Evolutionary conservation across 2,888 invertebrate species (phyloP).

Genomic region (Venusia cambrica): DNA sequence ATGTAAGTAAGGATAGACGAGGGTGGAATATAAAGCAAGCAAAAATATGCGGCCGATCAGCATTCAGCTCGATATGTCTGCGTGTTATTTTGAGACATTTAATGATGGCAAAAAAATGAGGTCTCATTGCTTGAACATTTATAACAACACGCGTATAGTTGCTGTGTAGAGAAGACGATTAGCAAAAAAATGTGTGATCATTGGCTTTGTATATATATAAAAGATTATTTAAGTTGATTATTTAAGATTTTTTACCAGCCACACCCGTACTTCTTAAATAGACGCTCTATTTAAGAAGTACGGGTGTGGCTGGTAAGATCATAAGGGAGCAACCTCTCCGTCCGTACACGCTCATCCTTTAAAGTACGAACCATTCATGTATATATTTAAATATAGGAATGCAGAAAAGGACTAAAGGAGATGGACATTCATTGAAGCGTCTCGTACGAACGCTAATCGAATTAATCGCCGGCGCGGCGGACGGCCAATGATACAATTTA

Average conservation of each 20-base stretch:
- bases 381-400: too few species aligned
- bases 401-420: constrained; percentile 42
- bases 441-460: constrained; percentile 61
- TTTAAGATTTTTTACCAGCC: too few species aligned
- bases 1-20: constrained; percentile 45
- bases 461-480: constrained; percentile 63
- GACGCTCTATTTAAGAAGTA: too few species aligned
- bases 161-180: background rate
- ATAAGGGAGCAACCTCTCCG: too few species aligned
- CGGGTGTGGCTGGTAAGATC: too few species aligned
- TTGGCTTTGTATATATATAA: too few species aligned
- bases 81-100: constrained; percentile 27
- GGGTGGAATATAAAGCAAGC: constrained; percentile 47
- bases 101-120: constrained; percentile 13
- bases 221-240: too few species aligned
- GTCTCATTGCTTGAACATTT: constrained; percentile 6
- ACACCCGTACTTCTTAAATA: too few species aligned
- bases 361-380: too few species aligned
- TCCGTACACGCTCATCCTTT: too few species aligned
- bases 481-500: constrained; percentile 75
- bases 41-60: constrained; percentile 40
- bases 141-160: too few species aligned
- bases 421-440: constrained; percentile 47
- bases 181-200: background rate
- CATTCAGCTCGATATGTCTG: constrained; percentile 30